phyloP scores from a whole-genome alignment of 2,113 vertebrate genomes.

The Sinocyclocheilus anshuiensis region DNA sequence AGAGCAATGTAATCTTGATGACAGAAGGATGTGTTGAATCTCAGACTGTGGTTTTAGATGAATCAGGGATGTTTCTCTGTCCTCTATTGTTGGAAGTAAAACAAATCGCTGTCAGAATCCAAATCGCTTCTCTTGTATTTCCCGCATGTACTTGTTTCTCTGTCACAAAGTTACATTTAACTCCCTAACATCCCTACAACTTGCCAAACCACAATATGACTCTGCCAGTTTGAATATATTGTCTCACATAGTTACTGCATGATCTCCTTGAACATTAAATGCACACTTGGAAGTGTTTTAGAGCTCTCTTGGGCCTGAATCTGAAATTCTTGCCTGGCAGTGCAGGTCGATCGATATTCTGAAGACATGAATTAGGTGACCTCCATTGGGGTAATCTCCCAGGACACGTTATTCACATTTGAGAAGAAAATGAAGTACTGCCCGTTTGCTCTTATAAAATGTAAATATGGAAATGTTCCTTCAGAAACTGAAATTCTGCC shows the following conservation, averaged over 20 bases:
- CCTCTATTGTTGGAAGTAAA: slow-evolving; percentile 10
- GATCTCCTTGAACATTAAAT: slow-evolving; percentile 31
- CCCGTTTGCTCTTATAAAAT: neutral
- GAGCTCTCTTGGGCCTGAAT: slow-evolving; percentile 55
- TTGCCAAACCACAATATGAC: slow-evolving; percentile 30
- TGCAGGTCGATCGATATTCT: slow-evolving; percentile 26
- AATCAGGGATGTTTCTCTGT: slow-evolving; percentile 5
- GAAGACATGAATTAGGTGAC: slow-evolving; percentile 17
- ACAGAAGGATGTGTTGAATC: slow-evolving; percentile 10
- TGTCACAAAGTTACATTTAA: slow-evolving; percentile 15
- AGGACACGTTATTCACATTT: neutral
- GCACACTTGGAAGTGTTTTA: slow-evolving; percentile 28
- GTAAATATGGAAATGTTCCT: neutral
- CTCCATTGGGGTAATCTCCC: neutral
- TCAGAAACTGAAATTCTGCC: neutral
- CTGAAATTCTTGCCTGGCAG: slow-evolving; percentile 48
- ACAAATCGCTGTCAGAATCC: slow-evolving; percentile 10
- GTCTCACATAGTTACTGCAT: slow-evolving; percentile 43
- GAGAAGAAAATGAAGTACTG: neutral
- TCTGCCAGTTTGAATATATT: slow-evolving; percentile 47
- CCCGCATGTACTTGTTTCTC: slow-evolving; percentile 11
- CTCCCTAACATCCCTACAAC: neutral
- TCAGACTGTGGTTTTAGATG: slow-evolving; percentile 7
- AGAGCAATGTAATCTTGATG: slow-evolving; percentile 3
- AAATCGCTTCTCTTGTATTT: neutral